Evolutionary conservation across 2,888 invertebrate genomes (phyloP).

Genomic region (Chymomyza amoena): DNA sequence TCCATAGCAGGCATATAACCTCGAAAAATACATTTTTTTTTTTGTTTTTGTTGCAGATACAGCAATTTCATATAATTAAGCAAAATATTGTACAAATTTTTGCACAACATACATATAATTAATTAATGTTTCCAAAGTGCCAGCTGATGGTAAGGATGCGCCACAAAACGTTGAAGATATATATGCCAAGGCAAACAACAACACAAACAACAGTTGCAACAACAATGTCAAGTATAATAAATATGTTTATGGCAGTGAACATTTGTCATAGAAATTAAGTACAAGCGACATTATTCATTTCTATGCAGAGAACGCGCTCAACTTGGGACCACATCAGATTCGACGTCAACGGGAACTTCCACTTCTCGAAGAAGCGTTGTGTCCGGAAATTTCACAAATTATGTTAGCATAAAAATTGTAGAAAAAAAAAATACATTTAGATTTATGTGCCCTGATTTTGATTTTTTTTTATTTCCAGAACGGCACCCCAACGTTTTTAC

Average conservation of each 20-base stretch:
- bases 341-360: slow-evolving; percentile 10
- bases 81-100: slow-evolving; percentile 45
- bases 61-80: slow-evolving; percentile 43
- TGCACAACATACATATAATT: slow-evolving; percentile 32
- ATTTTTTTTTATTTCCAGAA: slow-evolving; percentile 1
- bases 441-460: slow-evolving; percentile 41
- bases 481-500: not conserved
- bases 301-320: slow-evolving; percentile 13
- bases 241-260: slow-evolving; percentile 54
- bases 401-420: slow-evolving; percentile 2
- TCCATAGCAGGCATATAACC: too few relatives aligned
- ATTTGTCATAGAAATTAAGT: slow-evolving; percentile 69
- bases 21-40: not conserved
- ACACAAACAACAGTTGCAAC: slow-evolving; percentile 26
- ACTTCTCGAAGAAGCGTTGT: slow-evolving; percentile 3
- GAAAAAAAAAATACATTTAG: slow-evolving; percentile 35
- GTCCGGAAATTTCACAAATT: slow-evolving; percentile 28
- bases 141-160: slow-evolving; percentile 36
- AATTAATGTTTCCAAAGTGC: slow-evolving; percentile 22
- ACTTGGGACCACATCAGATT: not conserved
- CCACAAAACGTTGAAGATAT: slow-evolving; percentile 12
- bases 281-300: slow-evolving; percentile 64
- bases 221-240: slow-evolving; percentile 42
- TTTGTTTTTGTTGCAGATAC: not conserved
- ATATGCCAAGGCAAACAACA: slow-evolving; percentile 13